Evolutionary conservation across 2,888 invertebrate species (phyloP).

Genomic region (Thymelicus acteon): DNA sequence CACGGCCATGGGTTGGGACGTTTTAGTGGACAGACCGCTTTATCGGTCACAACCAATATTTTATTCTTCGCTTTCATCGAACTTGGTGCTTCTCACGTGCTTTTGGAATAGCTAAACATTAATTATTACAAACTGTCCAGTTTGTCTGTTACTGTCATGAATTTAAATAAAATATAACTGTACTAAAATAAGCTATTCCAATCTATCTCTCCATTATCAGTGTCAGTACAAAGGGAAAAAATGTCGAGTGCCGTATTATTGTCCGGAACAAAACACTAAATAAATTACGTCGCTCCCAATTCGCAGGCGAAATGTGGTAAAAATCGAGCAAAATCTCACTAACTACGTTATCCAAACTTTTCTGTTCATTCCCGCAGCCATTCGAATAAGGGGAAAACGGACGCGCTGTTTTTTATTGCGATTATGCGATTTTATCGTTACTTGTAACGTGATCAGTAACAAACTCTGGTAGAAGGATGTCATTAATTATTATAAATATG

Average conservation of each 20-base stretch:
- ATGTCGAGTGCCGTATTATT: conserved; percentile 28
- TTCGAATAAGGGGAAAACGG: conserved; percentile 14
- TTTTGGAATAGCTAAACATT: too few relatives aligned
- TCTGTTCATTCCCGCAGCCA: conserved; percentile 28
- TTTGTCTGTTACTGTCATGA: not conserved
- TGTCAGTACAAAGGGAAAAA: conserved; percentile 26
- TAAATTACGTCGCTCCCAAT: conserved; percentile 45
- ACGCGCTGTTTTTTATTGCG: conserved; percentile 3
- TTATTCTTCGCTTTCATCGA: too few relatives aligned
- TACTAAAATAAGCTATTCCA: not conserved
- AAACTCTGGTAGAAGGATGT: too few relatives aligned
- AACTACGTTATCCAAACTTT: conserved; percentile 44
- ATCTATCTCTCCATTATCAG: conserved; percentile 26
- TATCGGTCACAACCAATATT: too few relatives aligned
- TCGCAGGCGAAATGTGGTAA: conserved; percentile 43
- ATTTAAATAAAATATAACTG: not conserved
- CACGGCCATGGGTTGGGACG: too few relatives aligned
- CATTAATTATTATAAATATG: too few relatives aligned
- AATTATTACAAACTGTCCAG: not conserved
- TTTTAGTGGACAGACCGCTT: too few relatives aligned
- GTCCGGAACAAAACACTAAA: conserved; percentile 42
- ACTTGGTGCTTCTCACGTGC: too few relatives aligned
- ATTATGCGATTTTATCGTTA: conserved; percentile 10
- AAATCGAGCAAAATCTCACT: conserved; percentile 43
- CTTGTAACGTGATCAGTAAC: too few relatives aligned